These are phyloP conservation scores for Hofmannophila pseudospretella DNA, from an alignment of 2,888 invertebrate genomes.

Conservation along the genomic window DNA sequence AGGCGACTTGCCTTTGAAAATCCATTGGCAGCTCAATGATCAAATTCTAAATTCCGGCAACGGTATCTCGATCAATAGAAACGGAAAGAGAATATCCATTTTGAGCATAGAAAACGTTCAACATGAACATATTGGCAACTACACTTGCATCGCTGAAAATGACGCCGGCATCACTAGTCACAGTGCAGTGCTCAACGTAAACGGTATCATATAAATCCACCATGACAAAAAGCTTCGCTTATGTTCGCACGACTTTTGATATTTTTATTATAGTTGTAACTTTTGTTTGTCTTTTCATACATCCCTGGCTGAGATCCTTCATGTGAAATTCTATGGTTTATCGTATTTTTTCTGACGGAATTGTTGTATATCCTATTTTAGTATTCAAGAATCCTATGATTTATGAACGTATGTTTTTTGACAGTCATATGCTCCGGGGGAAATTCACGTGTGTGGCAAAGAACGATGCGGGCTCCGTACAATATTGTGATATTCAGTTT, in stretches of 20 bases:
- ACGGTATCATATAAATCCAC: conserved; percentile 71
- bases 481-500: no score
- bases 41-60: conserved; percentile 66
- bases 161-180: conserved; percentile 80
- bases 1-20: conserved; percentile 83
- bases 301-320: conserved; percentile 4
- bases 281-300: conserved; percentile 17
- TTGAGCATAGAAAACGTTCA: conserved; percentile 81
- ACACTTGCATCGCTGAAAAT: conserved; percentile 81
- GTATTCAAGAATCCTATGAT: no score
- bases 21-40: conserved; percentile 84
- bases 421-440: conserved; percentile 30
- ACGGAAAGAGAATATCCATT: conserved; percentile 82
- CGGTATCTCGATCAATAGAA: conserved; percentile 78
- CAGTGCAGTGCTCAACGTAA: conserved; percentile 82
- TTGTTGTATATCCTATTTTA: no score
- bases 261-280: conserved; percentile 14
- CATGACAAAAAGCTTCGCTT: conserved; percentile 25
- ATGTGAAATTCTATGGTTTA: not conserved
- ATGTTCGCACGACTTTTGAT: conserved; percentile 39
- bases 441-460: conserved; percentile 74
- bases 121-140: conserved; percentile 79
- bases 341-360: not conserved
- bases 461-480: conserved; percentile 20
- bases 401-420: no score